Evolutionary conservation across 2,113 vertebrate genomes (phyloP).

Genomic region (Catagonus wagneri): DNA sequence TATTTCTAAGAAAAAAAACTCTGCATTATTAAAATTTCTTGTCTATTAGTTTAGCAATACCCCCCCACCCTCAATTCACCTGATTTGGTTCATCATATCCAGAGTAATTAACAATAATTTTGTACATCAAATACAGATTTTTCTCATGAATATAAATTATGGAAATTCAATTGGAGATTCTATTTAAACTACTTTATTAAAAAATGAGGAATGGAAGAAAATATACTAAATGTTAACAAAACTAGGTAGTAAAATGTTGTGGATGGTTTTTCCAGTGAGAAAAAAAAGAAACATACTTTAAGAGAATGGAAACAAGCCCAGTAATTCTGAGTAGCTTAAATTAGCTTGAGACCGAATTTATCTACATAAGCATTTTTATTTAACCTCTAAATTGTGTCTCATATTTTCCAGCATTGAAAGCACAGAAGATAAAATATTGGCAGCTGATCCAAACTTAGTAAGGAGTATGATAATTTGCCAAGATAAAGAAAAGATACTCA

Average conservation of each 20-base stretch:
- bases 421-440: too few relatives aligned
- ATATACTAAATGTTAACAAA: neutral
- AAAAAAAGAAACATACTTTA: slow-evolving; percentile 15
- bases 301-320: neutral
- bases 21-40: neutral
- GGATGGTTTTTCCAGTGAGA: neutral
- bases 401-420: too few relatives aligned
- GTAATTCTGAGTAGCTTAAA: neutral
- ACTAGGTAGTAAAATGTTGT: neutral
- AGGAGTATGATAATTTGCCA: too few relatives aligned
- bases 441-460: too few relatives aligned
- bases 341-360: neutral
- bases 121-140: neutral
- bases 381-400: neutral
- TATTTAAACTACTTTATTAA: slow-evolving; percentile 35
- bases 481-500: too few relatives aligned
- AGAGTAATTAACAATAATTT: slow-evolving; percentile 26
- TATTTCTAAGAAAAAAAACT: neutral
- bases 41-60: neutral
- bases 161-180: neutral
- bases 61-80: neutral
- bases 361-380: neutral
- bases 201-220: neutral
- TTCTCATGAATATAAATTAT: neutral
- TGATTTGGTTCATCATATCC: neutral